A percentile compares a stretch with the other conserved stretches of the same genome.
Evolutionary conservation across 2,797 vertebrate species (phyloP).

Genomic region (Mormyrops boulengeri): DNA sequence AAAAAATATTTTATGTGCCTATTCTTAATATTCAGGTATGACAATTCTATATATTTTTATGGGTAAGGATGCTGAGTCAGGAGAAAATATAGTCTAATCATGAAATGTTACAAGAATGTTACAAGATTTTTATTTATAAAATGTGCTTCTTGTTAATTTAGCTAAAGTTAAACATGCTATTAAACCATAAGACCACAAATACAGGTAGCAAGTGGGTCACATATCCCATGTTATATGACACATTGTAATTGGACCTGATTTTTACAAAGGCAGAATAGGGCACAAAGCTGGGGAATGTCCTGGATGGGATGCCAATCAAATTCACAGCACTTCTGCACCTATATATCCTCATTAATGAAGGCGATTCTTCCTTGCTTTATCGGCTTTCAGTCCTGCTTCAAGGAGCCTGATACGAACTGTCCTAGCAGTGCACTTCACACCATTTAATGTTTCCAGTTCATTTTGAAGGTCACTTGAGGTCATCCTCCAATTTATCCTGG

Average conservation of each 20-base stretch:
- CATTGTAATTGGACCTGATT: neutral
- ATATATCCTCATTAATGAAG: neutral
- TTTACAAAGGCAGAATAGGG: neutral
- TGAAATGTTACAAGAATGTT: neutral
- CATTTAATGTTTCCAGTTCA: neutral
- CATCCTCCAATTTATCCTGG: neutral
- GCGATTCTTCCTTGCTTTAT: neutral
- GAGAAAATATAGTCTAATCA: neutral
- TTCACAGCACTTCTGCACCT: neutral
- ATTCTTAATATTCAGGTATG: neutral
- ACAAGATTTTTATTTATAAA: neutral
- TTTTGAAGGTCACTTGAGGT: neutral
- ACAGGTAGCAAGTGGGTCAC: neutral
- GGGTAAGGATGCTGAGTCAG: neutral
- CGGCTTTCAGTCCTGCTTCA: neutral
- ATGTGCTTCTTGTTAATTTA: neutral
- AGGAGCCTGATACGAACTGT: neutral
- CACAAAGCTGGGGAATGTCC: neutral
- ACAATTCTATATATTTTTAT: neutral
- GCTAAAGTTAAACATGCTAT: neutral
- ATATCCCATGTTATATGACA: neutral
- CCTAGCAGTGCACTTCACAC: neutral
- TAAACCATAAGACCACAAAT: neutral
- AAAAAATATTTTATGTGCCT: neutral
- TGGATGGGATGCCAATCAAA: neutral